Conservation (phyloP, 92 coral and sea anemone species). For the Actinostola sp. region DNA sequence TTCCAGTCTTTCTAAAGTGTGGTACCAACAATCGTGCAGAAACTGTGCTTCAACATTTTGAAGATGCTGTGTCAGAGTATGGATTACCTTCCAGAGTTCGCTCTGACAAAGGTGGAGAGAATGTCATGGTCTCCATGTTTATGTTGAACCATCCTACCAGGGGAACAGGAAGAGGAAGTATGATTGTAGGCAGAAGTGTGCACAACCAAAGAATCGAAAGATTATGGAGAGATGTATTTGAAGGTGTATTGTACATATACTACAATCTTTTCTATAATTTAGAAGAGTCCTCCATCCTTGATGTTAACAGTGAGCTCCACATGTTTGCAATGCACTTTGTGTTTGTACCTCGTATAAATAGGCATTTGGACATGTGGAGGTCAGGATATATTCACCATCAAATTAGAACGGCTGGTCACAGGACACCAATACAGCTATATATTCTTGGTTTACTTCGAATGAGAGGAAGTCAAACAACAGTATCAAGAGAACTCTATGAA, state of each 20-base stretch:
- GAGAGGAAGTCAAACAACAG: slow-evolving; percentile 4
- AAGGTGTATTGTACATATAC: slow-evolving; percentile 44
- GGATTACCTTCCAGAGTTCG: slow-evolving; percentile 68
- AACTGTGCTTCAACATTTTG: slow-evolving; percentile 50
- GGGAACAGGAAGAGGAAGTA: slow-evolving; percentile 71
- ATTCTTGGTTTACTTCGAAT: slow-evolving; percentile 53
- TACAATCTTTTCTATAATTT: slow-evolving; percentile 41
- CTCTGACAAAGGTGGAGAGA: slow-evolving; percentile 70
- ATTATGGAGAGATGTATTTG: slow-evolving; percentile 60
- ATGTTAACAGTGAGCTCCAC: slow-evolving; percentile 37
- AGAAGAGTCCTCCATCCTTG: slow-evolving; percentile 39
- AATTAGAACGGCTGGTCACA: slow-evolving; percentile 68
- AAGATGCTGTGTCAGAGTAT: slow-evolving; percentile 51
- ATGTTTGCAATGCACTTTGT: slow-evolving; percentile 58
- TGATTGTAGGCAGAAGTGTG: slow-evolving; percentile 58
- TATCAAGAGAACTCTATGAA: too few species aligned
- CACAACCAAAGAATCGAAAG: slow-evolving; percentile 66
- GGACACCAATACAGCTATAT: slow-evolving; percentile 56
- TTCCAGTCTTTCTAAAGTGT: slow-evolving; percentile 57
- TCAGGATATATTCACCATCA: slow-evolving; percentile 47
- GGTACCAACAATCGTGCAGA: slow-evolving; percentile 49
- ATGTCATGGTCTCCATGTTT: slow-evolving; percentile 41
- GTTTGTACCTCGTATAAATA: slow-evolving; percentile 54
- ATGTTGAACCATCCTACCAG: slow-evolving; percentile 55
- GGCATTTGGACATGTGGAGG: slow-evolving; percentile 53